These are phyloP conservation scores for Napeogenes sylphis DNA, from an alignment of 2,888 invertebrate species.

Conservation along the genomic window DNA sequence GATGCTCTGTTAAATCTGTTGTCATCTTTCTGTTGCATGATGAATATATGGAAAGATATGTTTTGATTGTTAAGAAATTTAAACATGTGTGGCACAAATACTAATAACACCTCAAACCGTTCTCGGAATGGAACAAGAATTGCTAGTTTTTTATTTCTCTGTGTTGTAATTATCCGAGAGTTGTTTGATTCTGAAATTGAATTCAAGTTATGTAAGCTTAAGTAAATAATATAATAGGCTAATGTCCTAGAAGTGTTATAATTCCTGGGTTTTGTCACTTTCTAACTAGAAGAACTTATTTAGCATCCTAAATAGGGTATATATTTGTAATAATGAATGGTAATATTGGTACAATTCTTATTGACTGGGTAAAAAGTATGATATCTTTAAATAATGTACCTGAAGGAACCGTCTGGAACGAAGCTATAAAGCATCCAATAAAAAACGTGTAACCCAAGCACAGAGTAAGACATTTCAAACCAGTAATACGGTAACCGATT, in stretches of 20 bases:
- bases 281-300: no score
- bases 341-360: no score
- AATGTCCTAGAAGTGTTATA: not conserved
- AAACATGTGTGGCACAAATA: conserved; percentile 94
- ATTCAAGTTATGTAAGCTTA: not conserved
- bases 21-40: conserved; percentile 94
- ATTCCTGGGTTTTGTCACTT: no score
- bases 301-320: no score
- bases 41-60: conserved; percentile 89
- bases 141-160: conserved; percentile 79
- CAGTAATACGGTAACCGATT: conserved; percentile 61
- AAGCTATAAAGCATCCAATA: conserved; percentile 69
- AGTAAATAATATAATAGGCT: no score
- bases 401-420: conserved; percentile 55
- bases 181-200: conserved; percentile 17
- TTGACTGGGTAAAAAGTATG: no score
- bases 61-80: conserved; percentile 88
- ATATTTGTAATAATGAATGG: no score
- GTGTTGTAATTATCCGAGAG: conserved; percentile 37
- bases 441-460: conserved; percentile 65
- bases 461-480: conserved; percentile 62
- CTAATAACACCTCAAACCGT: conserved; percentile 95
- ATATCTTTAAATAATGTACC: conserved; percentile 17
- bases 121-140: conserved; percentile 97
- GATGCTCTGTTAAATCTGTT: conserved; percentile 97